phyloP scores from a whole-genome alignment of 2,113 vertebrate genomes.

The Charina bottae region DNA sequence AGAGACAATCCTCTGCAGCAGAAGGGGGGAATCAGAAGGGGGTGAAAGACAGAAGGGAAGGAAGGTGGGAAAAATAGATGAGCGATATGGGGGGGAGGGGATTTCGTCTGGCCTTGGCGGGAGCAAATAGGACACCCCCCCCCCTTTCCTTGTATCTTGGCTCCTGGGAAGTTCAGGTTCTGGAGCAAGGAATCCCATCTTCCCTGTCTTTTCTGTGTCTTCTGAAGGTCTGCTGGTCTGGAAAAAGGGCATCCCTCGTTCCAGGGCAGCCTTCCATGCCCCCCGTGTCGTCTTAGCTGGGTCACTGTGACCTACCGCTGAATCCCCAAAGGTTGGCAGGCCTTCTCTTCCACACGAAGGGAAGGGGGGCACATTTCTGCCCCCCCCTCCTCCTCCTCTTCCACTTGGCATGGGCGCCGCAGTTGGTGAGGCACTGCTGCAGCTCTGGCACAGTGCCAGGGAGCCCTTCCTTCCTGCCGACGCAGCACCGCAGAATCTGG shows the following conservation, averaged over 20 bases:
- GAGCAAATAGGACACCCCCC: too few species aligned
- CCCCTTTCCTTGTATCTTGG: not conserved
- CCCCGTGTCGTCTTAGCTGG: not conserved
- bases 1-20: not conserved
- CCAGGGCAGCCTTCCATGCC: too few species aligned
- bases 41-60: not conserved
- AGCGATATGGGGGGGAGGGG: not conserved
- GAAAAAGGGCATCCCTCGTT: not conserved
- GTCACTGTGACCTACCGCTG: not conserved
- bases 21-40: not conserved
- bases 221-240: not conserved
- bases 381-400: not conserved
- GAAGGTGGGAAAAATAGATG: not conserved
- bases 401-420: not conserved
- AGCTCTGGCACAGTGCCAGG: constrained; percentile 61
- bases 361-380: not conserved
- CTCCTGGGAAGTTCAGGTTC: not conserved
- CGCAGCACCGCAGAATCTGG: not conserved
- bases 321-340: not conserved
- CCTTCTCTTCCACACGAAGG: not conserved
- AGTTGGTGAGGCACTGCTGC: constrained; percentile 45
- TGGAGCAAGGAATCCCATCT: too few species aligned
- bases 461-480: not conserved
- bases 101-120: not conserved
- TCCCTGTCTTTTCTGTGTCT: not conserved